Base-by-base conservation (phyloP, 2,797 vertebrate species). In the Prunella strophiata region DNA sequence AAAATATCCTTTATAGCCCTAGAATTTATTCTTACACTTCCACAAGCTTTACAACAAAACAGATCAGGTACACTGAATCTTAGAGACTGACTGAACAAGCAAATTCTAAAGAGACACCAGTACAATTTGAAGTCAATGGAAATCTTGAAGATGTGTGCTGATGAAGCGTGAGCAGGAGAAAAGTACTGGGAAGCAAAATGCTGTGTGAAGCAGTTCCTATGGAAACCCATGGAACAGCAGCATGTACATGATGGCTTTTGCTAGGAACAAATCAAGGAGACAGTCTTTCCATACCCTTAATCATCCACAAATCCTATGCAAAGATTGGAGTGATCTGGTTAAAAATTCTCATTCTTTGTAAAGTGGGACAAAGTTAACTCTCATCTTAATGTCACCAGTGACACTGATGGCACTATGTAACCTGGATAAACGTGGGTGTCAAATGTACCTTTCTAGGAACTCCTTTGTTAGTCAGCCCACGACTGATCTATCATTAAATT, bases 391-490 rank as follows among this genome's bases (percentile, higher is more conserved):
- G 58, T 71, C 85, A 89, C 45, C 57, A 86, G 52, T 81, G 73
- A 84, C 76, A 84, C 79, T 84, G 87, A 95, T 78, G 51, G 76
- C 70, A 95, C 57, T 76, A 65, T 27, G 10, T 71, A 85, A 94
- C 52, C 57, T 89, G 76, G 40, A 84, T 75, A 63, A 85, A 95
- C 4, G 92, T 90, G 83, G 92, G 78, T 94, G 92, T 83, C 83
- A 91, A 94, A 87, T 67, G 51, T 76, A 91, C 61, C 51, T 80
- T 78, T 81, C 80, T 58, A 93, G 91, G 78, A 85, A 71, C 42
- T 79, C 72, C 94, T 97, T 97, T 97, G 91, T 96, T 95, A 94
- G 89, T 79, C 95, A 94, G 93, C 96, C 97, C 92, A 97, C 93
- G 32, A 73, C 45, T 25, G 63, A 88, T 71, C 96, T 91, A 88